Conservation (phyloP, 2,797 vertebrate genomes). For the Danio choprae region DNA sequence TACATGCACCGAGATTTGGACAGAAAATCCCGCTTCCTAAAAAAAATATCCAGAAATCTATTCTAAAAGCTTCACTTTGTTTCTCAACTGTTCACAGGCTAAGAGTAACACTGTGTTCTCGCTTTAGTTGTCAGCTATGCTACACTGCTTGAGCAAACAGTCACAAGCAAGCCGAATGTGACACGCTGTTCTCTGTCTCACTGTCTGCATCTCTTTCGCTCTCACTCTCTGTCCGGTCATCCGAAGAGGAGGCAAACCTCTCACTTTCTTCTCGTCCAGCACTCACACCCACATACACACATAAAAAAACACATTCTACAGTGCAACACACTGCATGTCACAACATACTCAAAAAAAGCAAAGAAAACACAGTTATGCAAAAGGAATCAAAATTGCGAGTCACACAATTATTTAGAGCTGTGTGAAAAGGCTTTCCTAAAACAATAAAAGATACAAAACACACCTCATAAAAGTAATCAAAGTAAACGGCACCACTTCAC, state of each 20-base stretch:
- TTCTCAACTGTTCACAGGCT: conserved; percentile 43
- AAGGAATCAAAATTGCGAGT: conserved; percentile 7
- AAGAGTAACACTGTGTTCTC: conserved; percentile 46
- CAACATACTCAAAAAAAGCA: conserved; percentile 3
- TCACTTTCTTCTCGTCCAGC: conserved; percentile 26
- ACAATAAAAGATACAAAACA: neutral
- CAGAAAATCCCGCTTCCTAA: neutral
- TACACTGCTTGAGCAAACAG: conserved; percentile 58
- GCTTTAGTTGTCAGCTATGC: conserved; percentile 60
- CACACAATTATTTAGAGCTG: neutral
- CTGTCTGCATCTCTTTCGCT: conserved; percentile 11
- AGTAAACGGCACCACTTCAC: conserved; percentile 12
- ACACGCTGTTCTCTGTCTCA: conserved; percentile 43
- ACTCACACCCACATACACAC: neutral
- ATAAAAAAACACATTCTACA: neutral
- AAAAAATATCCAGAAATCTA: conserved; percentile 8
- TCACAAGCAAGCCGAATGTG: conserved; percentile 55
- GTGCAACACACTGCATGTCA: neutral
- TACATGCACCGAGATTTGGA: conserved; percentile 17
- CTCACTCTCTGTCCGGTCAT: conserved; percentile 43
- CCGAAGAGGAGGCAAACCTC: conserved; percentile 23
- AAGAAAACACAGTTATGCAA: neutral
- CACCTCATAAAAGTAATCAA: conserved; percentile 13
- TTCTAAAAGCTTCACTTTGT: conserved; percentile 41
- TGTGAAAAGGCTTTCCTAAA: neutral